These are phyloP conservation scores for Procavia capensis DNA, from an alignment of 2,113 vertebrate species.

Conservation along the genomic window DNA sequence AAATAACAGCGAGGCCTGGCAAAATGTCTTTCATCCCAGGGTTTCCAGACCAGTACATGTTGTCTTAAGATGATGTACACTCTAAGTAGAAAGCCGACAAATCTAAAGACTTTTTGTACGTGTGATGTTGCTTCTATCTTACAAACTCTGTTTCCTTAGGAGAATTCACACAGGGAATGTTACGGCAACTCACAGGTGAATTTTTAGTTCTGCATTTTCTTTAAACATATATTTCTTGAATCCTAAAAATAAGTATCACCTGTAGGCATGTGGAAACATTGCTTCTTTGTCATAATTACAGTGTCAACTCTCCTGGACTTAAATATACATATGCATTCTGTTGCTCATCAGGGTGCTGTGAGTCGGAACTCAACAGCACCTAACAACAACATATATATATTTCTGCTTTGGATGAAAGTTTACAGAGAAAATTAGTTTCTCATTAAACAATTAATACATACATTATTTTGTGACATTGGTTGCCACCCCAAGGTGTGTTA, in stretches of 20 bases:
- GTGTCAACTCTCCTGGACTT: background rate
- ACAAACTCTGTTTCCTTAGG: background rate
- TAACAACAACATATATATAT: no score
- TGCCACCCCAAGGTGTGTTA: no score
- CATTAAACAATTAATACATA: no score
- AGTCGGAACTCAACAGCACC: no score
- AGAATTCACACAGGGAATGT: background rate
- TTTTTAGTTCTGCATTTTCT: background rate
- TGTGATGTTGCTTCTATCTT: background rate
- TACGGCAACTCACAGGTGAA: background rate
- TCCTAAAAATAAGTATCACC: background rate
- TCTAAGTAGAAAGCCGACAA: background rate
- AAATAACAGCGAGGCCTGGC: background rate
- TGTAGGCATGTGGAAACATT: background rate
- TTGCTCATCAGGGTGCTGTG: no score
- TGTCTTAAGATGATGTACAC: background rate
- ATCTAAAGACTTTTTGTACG: background rate
- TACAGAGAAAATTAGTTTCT: no score
- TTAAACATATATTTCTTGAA: background rate
- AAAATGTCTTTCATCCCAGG: background rate
- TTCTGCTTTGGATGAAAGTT: no score
- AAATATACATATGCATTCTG: no score
- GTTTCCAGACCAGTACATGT: background rate
- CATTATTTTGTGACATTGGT: no score
- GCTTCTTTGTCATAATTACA: background rate